These are phyloP conservation scores for Laticauda laticaudata DNA, from an alignment of 2,113 vertebrate genomes.

Conservation along the genomic window DNA sequence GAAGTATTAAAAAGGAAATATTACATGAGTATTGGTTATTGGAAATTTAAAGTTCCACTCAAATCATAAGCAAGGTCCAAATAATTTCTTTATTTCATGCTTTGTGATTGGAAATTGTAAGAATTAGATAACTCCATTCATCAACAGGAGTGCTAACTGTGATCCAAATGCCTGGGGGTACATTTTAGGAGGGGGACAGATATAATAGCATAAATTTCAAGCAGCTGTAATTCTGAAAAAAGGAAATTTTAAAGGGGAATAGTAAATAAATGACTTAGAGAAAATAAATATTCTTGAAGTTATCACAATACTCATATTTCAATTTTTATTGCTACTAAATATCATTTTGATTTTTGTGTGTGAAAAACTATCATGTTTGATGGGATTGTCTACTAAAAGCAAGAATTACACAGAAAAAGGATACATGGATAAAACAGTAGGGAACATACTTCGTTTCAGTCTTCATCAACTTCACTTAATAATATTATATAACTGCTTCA, in stretches of 20 bases:
- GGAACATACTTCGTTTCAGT: neutral
- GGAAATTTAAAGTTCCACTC: conserved; percentile 38
- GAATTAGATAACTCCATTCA: neutral
- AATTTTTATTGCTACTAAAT: neutral
- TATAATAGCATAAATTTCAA: conserved; percentile 19
- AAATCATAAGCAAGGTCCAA: conserved; percentile 33
- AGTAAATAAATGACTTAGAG: neutral
- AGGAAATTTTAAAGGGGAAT: neutral
- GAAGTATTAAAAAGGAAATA: conserved; percentile 52
- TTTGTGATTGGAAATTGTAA: conserved; percentile 31
- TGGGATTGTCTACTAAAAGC: neutral
- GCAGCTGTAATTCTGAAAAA: neutral
- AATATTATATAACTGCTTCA: neutral
- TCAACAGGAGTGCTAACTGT: conserved; percentile 4
- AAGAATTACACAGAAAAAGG: neutral
- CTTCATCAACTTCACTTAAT: neutral
- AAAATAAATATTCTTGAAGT: neutral
- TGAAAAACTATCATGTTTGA: neutral
- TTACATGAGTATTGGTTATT: conserved; percentile 44
- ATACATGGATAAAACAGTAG: neutral
- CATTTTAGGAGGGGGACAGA: conserved; percentile 33
- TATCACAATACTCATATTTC: neutral
- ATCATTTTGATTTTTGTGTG: neutral
- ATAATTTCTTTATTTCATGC: conserved; percentile 55
- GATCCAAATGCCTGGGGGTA: conserved; percentile 20